These are phyloP conservation scores for Novumbra hubbsi DNA, from an alignment of 2,797 vertebrate genomes.

Conservation along the genomic window DNA sequence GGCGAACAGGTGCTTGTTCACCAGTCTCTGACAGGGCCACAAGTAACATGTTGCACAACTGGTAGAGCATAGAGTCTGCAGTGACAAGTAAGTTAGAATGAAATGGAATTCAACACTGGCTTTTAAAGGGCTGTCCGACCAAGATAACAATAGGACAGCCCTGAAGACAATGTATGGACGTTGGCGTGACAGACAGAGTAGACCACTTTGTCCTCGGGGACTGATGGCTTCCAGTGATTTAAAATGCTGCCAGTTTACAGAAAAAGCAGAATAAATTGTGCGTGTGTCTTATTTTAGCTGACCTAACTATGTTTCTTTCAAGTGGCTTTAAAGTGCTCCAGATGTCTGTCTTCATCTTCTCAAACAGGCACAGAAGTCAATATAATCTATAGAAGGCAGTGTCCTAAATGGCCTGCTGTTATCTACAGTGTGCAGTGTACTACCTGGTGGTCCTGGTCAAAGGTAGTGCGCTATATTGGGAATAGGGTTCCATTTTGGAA, in stretches of 20 bases:
- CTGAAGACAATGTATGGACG: not conserved
- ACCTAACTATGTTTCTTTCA: slow-evolving; percentile 48
- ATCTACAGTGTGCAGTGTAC: not conserved
- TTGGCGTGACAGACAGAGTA: slow-evolving; percentile 31
- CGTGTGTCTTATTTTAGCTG: slow-evolving; percentile 69
- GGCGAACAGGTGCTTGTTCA: not conserved
- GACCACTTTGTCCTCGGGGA: slow-evolving; percentile 61
- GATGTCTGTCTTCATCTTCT: too few relatives aligned
- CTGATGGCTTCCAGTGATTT: slow-evolving; percentile 57
- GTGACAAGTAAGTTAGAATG: not conserved
- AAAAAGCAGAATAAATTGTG: slow-evolving; percentile 58
- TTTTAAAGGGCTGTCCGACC: not conserved
- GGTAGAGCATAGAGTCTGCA: too few relatives aligned
- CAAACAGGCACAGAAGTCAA: too few relatives aligned
- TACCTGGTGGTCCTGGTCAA: not conserved
- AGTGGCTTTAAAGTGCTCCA: too few relatives aligned
- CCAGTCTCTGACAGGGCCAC: not conserved
- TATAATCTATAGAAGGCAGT: not conserved
- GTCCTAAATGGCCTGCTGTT: not conserved
- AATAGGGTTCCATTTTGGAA: not conserved
- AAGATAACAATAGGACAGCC: not conserved
- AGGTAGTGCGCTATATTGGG: not conserved
- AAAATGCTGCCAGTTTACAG: slow-evolving; percentile 58
- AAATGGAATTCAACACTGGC: not conserved
- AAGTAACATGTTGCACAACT: too few relatives aligned